Percentiles rank a stretch among this genome's conserved stretches.
Conservation (phyloP, 2,888 invertebrate genomes). For the Sminthurides aquaticus region DNA sequence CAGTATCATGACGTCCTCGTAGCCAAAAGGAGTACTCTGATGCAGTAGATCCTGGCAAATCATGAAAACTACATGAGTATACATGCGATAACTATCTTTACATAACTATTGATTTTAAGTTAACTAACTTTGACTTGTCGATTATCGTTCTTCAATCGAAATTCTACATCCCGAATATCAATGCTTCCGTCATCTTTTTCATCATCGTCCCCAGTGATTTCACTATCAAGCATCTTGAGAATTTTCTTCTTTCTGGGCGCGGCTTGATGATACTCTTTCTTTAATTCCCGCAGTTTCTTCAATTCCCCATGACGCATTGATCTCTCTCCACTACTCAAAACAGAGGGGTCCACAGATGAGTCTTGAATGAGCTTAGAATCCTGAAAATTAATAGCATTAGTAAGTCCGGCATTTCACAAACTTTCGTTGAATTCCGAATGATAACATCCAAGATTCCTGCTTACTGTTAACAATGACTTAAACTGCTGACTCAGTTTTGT, state of each 20-base stretch:
- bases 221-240: conserved; percentile 61
- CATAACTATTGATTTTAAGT: background rate
- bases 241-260: conserved; percentile 66
- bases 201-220: conserved; percentile 56
- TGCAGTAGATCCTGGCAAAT: conserved; percentile 52
- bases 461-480: conserved; percentile 66
- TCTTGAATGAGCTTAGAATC: conserved; percentile 38
- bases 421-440: too few species aligned
- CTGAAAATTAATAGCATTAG: conserved; percentile 20
- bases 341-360: conserved; percentile 42
- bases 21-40: conserved; percentile 58
- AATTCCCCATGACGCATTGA: conserved; percentile 80
- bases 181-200: conserved; percentile 52
- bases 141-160: conserved; percentile 69
- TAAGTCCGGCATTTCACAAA: too few species aligned
- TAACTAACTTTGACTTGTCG: conserved; percentile 58
- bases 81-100: background rate
- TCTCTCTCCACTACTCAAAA: conserved; percentile 61
- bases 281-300: conserved; percentile 73
- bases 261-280: conserved; percentile 62
- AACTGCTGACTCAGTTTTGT: conserved; percentile 87
- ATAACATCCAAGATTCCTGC: too few species aligned
- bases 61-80: background rate
- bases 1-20: conserved; percentile 61
- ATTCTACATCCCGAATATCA: conserved; percentile 80